Evolutionary conservation across 2,888 invertebrate genomes (phyloP).

Genomic region (Cerceris rybyensis): DNA sequence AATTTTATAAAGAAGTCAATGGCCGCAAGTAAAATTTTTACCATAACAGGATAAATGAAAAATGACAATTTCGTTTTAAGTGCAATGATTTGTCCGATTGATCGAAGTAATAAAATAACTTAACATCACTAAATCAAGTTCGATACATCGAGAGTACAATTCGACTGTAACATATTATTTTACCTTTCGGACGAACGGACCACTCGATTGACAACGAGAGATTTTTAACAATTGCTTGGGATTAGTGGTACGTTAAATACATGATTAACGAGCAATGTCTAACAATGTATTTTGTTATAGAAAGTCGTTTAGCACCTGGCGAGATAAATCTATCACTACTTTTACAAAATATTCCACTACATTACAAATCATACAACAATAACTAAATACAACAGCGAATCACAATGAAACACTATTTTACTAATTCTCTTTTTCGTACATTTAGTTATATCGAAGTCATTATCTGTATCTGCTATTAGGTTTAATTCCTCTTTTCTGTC

Average conservation of each 20-base stretch:
- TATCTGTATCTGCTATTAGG: too few relatives aligned
- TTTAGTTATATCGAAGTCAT: too few relatives aligned
- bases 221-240: constrained; percentile 24
- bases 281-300: constrained; percentile 30
- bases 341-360: constrained; percentile 11
- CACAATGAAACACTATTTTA: not conserved
- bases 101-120: constrained; percentile 26
- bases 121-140: not conserved
- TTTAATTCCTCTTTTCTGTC: too few relatives aligned
- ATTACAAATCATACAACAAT: constrained; percentile 4
- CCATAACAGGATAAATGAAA: not conserved
- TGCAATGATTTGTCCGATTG: constrained; percentile 4
- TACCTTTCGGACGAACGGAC: constrained; percentile 6
- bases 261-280: constrained; percentile 33
- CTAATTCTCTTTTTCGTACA: too few relatives aligned
- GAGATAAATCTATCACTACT: constrained; percentile 46
- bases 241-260: constrained; percentile 25
- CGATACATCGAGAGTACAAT: not conserved
- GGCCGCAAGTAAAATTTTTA: not conserved
- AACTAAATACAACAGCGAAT: constrained; percentile 11
- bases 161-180: constrained; percentile 16
- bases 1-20: not conserved
- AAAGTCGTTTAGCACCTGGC: constrained; percentile 2
- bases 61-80: not conserved
- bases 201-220: constrained; percentile 28